These are phyloP conservation scores for Drosophila eohydei DNA, from an alignment of 2,888 invertebrate genomes.

Conservation along the genomic window DNA sequence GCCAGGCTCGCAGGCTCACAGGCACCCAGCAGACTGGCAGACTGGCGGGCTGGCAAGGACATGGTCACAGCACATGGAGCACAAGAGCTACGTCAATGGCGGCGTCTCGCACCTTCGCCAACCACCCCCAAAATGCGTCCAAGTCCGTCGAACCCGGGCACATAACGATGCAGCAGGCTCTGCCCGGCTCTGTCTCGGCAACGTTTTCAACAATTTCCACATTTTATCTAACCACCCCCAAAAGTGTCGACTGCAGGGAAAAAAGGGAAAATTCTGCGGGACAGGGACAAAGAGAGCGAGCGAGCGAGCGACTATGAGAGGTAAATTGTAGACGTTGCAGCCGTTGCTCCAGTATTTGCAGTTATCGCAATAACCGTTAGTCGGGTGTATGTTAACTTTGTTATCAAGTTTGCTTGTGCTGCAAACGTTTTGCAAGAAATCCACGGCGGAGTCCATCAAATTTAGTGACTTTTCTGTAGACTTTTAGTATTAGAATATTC, in stretches of 20 bases:
- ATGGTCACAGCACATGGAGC: conserved; percentile 63
- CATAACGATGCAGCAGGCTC: conserved; percentile 76
- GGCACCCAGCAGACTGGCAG: conserved; percentile 25
- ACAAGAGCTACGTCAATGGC: conserved; percentile 41
- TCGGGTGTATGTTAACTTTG: conserved; percentile 32
- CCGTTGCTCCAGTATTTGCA: conserved; percentile 53
- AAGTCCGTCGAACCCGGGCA: conserved; percentile 78
- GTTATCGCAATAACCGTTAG: conserved; percentile 54
- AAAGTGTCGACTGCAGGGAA: conserved; percentile 71
- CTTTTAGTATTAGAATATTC: neutral
- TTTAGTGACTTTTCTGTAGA: neutral
- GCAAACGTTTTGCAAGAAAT: conserved; percentile 4
- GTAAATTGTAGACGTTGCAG: conserved; percentile 44
- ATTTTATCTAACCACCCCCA: conserved; percentile 80
- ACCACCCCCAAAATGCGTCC: conserved; percentile 74
- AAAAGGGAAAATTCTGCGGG: conserved; percentile 67
- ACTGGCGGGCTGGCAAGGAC: conserved; percentile 55
- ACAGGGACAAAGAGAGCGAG: neutral
- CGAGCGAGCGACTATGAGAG: conserved; percentile 9
- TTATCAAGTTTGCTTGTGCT: conserved; percentile 34
- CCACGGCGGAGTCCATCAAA: neutral
- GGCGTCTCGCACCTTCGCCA: conserved; percentile 64
- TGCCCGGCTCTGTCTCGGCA: conserved; percentile 48
- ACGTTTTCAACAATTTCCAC: conserved; percentile 81
- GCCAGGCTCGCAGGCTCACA: conserved; percentile 40